Evolutionary conservation across 2,888 invertebrate species (phyloP).

Genomic region (Nomada fucata): DNA sequence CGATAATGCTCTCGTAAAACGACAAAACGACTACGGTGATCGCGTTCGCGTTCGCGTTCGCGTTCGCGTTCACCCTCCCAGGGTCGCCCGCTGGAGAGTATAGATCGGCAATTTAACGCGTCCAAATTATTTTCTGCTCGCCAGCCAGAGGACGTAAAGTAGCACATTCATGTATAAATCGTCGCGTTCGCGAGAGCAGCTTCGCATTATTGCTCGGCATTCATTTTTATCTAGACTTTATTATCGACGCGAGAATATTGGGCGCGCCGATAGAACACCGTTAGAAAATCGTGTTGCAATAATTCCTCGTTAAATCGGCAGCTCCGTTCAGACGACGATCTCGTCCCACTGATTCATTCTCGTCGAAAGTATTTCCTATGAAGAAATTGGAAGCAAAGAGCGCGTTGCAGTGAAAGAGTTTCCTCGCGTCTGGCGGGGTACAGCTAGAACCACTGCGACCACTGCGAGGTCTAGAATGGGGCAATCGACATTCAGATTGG

Average conservation of each 20-base stretch:
- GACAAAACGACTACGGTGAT: conserved; percentile 4
- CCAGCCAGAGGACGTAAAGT: background rate
- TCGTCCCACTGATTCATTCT: too few relatives aligned
- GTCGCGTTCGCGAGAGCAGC: background rate
- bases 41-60: background rate
- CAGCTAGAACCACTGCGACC: background rate
- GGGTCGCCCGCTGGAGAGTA: background rate
- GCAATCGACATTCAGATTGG: too few relatives aligned
- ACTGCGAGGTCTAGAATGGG: background rate
- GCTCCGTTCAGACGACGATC: background rate
- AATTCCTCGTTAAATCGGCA: background rate
- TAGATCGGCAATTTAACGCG: background rate
- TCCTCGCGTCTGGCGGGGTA: too few relatives aligned
- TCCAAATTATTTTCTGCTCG: background rate
- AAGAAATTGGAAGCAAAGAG: background rate
- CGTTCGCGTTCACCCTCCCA: background rate
- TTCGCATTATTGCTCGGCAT: background rate
- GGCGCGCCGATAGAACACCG: background rate
- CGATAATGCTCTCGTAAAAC: conserved; percentile 32
- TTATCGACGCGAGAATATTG: background rate
- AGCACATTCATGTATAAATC: background rate
- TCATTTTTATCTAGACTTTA: background rate
- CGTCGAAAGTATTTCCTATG: background rate
- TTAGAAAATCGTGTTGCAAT: background rate
- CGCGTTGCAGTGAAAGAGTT: background rate